A percentile compares a stretch with the other conserved stretches of the same genome.
Conservation (phyloP, 1,140 invertebrate genomes). For the Heliconius eleuchia region DNA sequence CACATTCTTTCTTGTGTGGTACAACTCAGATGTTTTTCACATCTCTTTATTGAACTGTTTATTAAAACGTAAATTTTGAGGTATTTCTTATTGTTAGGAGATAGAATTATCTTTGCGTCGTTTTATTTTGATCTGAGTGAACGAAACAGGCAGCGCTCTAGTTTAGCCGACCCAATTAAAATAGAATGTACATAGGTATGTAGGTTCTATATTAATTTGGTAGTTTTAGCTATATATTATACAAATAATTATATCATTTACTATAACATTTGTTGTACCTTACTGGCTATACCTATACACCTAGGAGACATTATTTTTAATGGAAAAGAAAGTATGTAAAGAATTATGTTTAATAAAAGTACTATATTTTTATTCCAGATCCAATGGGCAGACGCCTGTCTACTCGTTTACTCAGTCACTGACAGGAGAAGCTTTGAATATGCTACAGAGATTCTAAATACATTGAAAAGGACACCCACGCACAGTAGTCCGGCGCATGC, state of each 20-base stretch:
- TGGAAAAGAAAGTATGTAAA: neutral
- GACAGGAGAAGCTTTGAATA: constrained; percentile 87
- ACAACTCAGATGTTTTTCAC: no score
- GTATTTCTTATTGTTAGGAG: no score
- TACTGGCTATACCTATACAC: no score
- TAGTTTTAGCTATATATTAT: no score
- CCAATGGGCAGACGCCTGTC: constrained; percentile 89
- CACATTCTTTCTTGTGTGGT: no score
- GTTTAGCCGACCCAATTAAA: constrained; percentile 19
- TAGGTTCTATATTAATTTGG: no score
- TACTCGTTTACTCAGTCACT: constrained; percentile 91
- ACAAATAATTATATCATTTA: no score
- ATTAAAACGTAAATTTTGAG: no score
- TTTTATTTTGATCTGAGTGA: neutral
- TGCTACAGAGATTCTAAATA: constrained; percentile 83
- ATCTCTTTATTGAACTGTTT: no score
- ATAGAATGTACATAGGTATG: neutral
- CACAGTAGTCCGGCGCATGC: constrained; percentile 65
- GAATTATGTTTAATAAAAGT: neutral
- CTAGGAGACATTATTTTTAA: no score
- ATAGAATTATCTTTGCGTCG: neutral
- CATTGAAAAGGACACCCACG: constrained; percentile 80
- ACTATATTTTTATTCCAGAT: constrained; percentile 74
- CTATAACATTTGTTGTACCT: no score
- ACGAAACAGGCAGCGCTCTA: neutral